Evolutionary conservation across 2,888 invertebrate genomes (phyloP), one percentile per base, ranked within the genome.

Genomic region (Tortricodes alternella): DNA sequence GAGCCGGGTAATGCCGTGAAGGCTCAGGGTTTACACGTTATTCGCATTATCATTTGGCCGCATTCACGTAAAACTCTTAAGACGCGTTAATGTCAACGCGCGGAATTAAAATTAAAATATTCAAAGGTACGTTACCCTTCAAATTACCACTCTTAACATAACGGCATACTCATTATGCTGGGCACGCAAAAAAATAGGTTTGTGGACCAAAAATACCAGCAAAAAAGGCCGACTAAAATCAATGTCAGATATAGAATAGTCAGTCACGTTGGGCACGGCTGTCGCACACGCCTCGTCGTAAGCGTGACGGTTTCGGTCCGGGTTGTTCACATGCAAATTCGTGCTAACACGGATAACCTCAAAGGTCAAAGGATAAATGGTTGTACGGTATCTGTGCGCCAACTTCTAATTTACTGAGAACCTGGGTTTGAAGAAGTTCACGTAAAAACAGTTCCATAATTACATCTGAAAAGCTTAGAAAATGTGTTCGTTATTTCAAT

Each of bases 311-410:
- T 11, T 37, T 49, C 37, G 29, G 11, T 41, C 11, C 11, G 18
- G 65, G 66, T 63, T 62, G 63, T 65, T 63, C 64, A 59, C 62
- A 67, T 68, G 68, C 64, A 67, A 70, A 69, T 70, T 72, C 64
- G 66, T 53, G 60, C 51, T 44, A 32, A 19, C 51, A 67, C 51
- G 62, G 63, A 67, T 70, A 69, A 65, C 57, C 38, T 27, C 15
- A 70, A 70, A 71, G 70, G 71, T 68, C 63, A 62, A 49, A 66
- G 62, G 55, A 60, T 62, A 67, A 60, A 19, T 35, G 24, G 18
- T 41, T 48, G 15, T 9, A 3, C 11, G 8, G 16, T 37, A 46
- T 34, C 37, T 38, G 29, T 29, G 27, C 37, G 13, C 44, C 34
- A 16, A 44, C 35, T 15, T 24, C 19, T 29, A 29, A 46, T 53